Evolutionary conservation across 2,888 invertebrate genomes (phyloP).

Genomic region (Amphimallon solstitiale): DNA sequence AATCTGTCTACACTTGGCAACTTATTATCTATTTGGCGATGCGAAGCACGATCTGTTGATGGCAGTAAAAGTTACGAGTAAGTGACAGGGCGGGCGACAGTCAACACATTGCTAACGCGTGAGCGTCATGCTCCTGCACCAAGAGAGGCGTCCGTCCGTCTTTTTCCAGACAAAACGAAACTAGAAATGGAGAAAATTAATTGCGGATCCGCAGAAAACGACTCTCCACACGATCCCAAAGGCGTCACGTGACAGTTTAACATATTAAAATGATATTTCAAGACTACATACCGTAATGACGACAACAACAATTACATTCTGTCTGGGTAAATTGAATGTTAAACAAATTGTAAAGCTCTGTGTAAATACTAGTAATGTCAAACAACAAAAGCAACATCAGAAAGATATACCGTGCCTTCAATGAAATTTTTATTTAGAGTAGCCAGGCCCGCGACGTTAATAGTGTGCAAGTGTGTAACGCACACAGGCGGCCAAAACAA

Average conservation of each 20-base stretch:
- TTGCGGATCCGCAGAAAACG: constrained; percentile 15
- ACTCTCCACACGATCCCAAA: background rate
- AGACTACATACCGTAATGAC: no score
- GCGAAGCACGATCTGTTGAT: constrained; percentile 51
- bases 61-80: constrained; percentile 55
- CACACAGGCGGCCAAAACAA: no score
- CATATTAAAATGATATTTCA: no score
- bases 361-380: no score
- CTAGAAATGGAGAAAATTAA: constrained; percentile 4
- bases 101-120: constrained; percentile 53
- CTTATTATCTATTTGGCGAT: constrained; percentile 55
- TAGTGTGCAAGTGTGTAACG: no score
- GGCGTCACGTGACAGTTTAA: background rate
- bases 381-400: no score
- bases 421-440: no score
- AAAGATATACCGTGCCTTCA: no score
- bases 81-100: constrained; percentile 54
- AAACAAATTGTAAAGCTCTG: no score
- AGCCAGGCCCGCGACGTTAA: no score
- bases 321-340: no score
- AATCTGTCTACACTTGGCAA: constrained; percentile 49
- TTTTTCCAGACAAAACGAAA: constrained; percentile 20
- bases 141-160: background rate
- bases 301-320: no score
- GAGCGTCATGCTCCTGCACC: constrained; percentile 9